These are phyloP conservation scores for Crotalus horridus DNA, from an alignment of 2,113 vertebrate species.

Conservation along the genomic window DNA sequence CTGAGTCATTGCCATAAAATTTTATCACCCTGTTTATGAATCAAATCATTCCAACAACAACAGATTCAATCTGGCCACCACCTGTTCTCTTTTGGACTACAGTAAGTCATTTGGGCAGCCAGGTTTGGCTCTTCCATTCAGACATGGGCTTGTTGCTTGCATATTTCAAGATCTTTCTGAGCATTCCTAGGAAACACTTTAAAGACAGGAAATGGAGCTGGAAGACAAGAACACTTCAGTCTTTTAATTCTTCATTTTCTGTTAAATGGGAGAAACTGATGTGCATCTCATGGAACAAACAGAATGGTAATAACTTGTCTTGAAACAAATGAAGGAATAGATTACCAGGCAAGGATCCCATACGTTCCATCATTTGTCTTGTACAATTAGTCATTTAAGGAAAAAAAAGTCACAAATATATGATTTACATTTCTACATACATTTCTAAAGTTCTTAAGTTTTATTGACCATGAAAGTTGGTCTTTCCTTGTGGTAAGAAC, in stretches of 20 bases:
- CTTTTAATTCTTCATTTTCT: slow-evolving; percentile 6
- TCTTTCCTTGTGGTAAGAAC: slow-evolving; percentile 75
- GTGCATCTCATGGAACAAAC: slow-evolving; percentile 37
- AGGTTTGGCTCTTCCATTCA: slow-evolving; percentile 40
- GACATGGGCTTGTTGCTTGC: slow-evolving; percentile 36
- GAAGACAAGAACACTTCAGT: neutral
- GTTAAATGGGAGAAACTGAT: slow-evolving; percentile 42
- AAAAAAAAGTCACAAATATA: slow-evolving; percentile 72
- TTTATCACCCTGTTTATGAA: slow-evolving; percentile 80
- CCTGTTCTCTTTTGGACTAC: slow-evolving; percentile 69
- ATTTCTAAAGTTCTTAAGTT: slow-evolving; percentile 82
- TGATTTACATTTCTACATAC: slow-evolving; percentile 73
- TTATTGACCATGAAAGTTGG: slow-evolving; percentile 84
- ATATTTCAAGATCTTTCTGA: slow-evolving; percentile 31
- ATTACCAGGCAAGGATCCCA: slow-evolving; percentile 45
- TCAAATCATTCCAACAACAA: slow-evolving; percentile 73
- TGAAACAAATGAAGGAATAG: slow-evolving; percentile 50
- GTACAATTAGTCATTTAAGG: slow-evolving; percentile 66
- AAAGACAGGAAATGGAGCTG: neutral
- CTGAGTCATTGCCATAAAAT: slow-evolving; percentile 75
- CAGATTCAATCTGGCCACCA: slow-evolving; percentile 75
- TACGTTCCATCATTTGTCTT: slow-evolving; percentile 50
- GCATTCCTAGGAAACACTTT: slow-evolving; percentile 20
- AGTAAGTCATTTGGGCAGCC: slow-evolving; percentile 50
- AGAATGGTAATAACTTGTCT: slow-evolving; percentile 21